phyloP scores from a whole-genome alignment of 1,140 invertebrate genomes.

The Drosophila subpulchrella region DNA sequence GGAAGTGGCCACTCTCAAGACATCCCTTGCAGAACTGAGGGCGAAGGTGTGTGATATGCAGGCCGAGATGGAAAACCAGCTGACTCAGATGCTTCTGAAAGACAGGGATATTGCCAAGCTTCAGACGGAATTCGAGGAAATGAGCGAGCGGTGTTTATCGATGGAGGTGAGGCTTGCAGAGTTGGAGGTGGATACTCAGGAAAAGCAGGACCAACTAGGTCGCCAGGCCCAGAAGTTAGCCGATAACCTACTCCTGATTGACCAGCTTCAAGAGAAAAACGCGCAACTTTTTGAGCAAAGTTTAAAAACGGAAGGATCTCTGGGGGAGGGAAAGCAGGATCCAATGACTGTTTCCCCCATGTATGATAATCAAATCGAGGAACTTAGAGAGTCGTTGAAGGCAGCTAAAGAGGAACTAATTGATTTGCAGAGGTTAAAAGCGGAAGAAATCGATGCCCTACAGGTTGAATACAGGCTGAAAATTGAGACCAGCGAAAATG shows the following conservation, averaged over 20 bases:
- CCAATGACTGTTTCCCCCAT: not conserved
- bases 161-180: constrained; percentile 53
- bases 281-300: constrained; percentile 42
- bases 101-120: constrained; percentile 36
- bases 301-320: constrained; percentile 27
- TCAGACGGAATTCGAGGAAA: constrained; percentile 45
- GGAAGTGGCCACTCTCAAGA: constrained; percentile 4
- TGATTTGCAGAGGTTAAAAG: constrained; percentile 2
- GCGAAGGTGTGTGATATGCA: constrained; percentile 33
- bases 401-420: constrained; percentile 5
- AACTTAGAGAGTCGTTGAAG: not conserved
- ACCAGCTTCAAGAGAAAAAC: constrained; percentile 55
- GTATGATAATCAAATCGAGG: not conserved
- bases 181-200: constrained; percentile 12
- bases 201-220: constrained; percentile 43
- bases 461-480: constrained; percentile 51
- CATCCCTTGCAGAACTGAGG: constrained; percentile 9
- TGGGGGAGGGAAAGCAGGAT: not conserved
- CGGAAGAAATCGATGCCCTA: constrained; percentile 19
- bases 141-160: constrained; percentile 47
- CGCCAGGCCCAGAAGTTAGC: constrained; percentile 37
- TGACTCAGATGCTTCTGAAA: constrained; percentile 23
- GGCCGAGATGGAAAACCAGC: constrained; percentile 18
- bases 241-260: constrained; percentile 43
- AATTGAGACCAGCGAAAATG: constrained; percentile 42